Conservation (phyloP, 2,888 invertebrate species). For the Leptothorax acervorum region DNA sequence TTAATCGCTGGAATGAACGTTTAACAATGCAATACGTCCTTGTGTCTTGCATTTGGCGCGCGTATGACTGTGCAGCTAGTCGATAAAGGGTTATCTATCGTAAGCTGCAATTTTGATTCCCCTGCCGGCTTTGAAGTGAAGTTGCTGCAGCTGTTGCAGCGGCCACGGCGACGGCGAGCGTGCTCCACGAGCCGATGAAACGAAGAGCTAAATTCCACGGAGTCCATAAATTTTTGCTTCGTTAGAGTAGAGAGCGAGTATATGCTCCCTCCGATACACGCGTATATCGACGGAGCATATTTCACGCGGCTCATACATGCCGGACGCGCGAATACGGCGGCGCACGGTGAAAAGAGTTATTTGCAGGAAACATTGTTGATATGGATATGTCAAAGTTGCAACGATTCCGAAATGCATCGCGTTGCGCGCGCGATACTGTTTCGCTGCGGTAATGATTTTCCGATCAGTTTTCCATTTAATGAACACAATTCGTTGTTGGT, state of each 20-base stretch:
- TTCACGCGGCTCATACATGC: slow-evolving; percentile 23
- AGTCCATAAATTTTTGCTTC: slow-evolving; percentile 67
- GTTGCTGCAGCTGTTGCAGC: slow-evolving; percentile 24
- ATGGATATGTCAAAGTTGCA: slow-evolving; percentile 46
- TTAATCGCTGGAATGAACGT: slow-evolving; percentile 46
- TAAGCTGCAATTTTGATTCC: slow-evolving; percentile 53
- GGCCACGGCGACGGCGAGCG: neutral
- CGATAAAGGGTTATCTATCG: slow-evolving; percentile 56
- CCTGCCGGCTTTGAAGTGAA: slow-evolving; percentile 40
- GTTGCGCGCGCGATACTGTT: slow-evolving; percentile 6
- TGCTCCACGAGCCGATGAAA: slow-evolving; percentile 43
- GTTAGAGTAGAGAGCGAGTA: slow-evolving; percentile 46
- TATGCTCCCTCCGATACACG: slow-evolving; percentile 11
- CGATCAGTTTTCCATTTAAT: slow-evolving; percentile 37
- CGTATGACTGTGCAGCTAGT: slow-evolving; percentile 41
- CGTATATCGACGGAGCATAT: slow-evolving; percentile 14
- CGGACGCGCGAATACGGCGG: slow-evolving; percentile 6
- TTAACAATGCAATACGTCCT: slow-evolving; percentile 55
- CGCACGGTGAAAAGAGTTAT: slow-evolving; percentile 32
- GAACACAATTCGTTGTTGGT: slow-evolving; percentile 3
- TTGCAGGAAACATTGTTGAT: slow-evolving; percentile 47
- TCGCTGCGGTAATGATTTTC: slow-evolving; percentile 30
- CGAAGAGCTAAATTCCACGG: slow-evolving; percentile 46
- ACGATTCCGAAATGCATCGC: slow-evolving; percentile 9
- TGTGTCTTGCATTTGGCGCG: slow-evolving; percentile 4